Conservation (phyloP, 2,113 vertebrate genomes). For the Grammomys surdaster region DNA sequence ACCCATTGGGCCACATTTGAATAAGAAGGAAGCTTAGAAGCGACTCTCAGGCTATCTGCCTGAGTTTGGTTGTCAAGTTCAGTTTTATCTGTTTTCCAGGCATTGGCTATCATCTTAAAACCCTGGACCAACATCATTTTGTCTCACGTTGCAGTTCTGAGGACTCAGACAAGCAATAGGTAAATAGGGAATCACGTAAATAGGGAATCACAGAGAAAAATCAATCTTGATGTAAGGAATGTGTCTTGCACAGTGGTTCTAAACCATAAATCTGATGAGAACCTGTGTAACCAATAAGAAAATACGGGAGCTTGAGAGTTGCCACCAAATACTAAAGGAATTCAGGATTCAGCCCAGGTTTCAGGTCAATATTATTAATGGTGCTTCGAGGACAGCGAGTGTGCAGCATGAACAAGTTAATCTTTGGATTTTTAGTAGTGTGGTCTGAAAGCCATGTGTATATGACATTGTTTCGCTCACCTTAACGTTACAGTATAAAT, state of each 20-base stretch:
- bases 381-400: background rate
- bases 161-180: background rate
- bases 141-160: background rate
- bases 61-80: background rate
- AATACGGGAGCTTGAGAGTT: no score
- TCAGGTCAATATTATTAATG: background rate
- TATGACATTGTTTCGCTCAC: background rate
- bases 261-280: background rate
- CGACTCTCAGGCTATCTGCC: background rate
- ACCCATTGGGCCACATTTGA: background rate
- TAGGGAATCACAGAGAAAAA: background rate
- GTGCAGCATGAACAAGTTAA: background rate
- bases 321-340: background rate
- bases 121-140: background rate
- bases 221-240: background rate
- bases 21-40: background rate
- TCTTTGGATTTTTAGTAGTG: slow-evolving; percentile 10
- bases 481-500: background rate
- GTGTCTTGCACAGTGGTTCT: background rate
- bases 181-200: background rate
- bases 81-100: background rate
- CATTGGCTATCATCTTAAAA: background rate
- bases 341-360: background rate
- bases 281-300: background rate
- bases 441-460: background rate